Evolutionary conservation across 30 jellyfish, hydroid and myxozoan genomes (phyloP), one percentile per base, ranked within the genome.

Genomic region (Sanderia malayensis): DNA sequence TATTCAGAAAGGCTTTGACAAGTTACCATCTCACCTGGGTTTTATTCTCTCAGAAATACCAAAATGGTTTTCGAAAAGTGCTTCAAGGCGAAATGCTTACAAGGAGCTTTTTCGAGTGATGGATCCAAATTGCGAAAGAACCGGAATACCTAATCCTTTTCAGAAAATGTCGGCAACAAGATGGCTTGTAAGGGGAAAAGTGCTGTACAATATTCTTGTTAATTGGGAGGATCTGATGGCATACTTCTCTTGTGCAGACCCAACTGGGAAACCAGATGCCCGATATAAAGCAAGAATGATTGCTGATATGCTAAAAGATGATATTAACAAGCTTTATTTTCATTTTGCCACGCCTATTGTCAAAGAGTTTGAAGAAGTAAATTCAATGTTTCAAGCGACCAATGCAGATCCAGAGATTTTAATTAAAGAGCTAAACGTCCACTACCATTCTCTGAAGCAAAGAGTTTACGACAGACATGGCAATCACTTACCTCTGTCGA

Each of bases 101-200:
- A 75, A 28, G 71, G 71, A 29, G 15, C 83, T 75, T 26, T 75
- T 62, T 75, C 45, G 58, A 27, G 52, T 75, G 24, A 75, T 62
- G 46, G 58, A 75, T 61, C 47, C 87, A n/a, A 72, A 44, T 20
- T 25, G 53, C 21, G 87, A 75, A 34, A 55, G 67, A 75, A n/a
- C 49, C 9, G 79, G 55, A 24, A 55, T 55, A 55, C 87, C 85
- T 4, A 32, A 30, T 21, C 87, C 86, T 18, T 75, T 75, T 62
- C 83, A 75, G 58, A 75, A 75, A 31, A 18, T 67, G 29, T 75
- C 86, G 33, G 32, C 37, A 10, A 75, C 84, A 61, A 30, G 87
- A 33, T 75, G 85, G 86, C 71, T 62, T 61, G 84, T 64, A 20
- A 74, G 87, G 24, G 87, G 87, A 20, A 75, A 75, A 75, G 79